Evolutionary conservation across 2,797 vertebrate genomes (phyloP).

Genomic region (Danio kyathit): DNA sequence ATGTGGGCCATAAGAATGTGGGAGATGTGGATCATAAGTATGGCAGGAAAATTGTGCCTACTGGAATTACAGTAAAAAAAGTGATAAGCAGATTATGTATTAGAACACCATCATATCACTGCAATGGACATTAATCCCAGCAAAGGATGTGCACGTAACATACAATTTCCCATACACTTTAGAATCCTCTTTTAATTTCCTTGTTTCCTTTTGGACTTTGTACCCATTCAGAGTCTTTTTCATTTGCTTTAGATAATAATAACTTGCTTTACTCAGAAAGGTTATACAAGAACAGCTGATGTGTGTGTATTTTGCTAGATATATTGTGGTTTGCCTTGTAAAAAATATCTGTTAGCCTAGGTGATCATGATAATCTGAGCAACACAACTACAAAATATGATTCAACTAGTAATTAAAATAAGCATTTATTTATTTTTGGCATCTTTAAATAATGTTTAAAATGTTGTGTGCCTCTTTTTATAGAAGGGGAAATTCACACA

Average conservation of each 20-base stretch:
- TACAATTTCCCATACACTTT: slow-evolving; percentile 39
- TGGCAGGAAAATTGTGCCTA: too few relatives aligned
- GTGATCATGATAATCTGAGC: neutral
- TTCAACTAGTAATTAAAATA: neutral
- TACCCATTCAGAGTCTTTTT: slow-evolving; percentile 36
- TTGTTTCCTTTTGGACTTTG: slow-evolving; percentile 71
- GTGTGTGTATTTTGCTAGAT: neutral
- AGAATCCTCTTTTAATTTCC: slow-evolving; percentile 60
- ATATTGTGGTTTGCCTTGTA: slow-evolving; percentile 14
- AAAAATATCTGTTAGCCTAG: neutral
- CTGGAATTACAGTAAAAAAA: too few relatives aligned
- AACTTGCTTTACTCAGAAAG: neutral
- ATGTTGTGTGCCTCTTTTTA: neutral
- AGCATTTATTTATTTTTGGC: neutral
- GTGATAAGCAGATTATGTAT: slow-evolving; percentile 7
- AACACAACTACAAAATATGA: neutral
- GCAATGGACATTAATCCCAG: slow-evolving; percentile 10
- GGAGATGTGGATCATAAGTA: too few relatives aligned
- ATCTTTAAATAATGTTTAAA: neutral
- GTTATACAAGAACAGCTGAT: neutral
- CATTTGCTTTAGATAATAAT: slow-evolving; percentile 63
- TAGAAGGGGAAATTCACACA: slow-evolving; percentile 15
- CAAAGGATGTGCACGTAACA: neutral
- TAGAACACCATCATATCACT: neutral
- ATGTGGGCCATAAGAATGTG: too few relatives aligned